Conservation (phyloP, 2,888 invertebrate species). For the Lasius platythorax region DNA sequence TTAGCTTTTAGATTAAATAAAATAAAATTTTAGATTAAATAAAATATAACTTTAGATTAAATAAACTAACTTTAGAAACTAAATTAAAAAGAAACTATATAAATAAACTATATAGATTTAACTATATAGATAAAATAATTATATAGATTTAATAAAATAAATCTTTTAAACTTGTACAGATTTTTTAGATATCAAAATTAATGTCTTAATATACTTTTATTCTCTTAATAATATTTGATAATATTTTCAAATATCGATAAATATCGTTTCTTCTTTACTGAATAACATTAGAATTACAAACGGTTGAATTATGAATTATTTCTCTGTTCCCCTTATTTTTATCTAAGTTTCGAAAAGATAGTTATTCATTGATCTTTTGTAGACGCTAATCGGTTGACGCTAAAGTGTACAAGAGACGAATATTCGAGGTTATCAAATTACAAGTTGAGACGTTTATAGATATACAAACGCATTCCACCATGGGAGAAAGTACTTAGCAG, state of each 20-base stretch:
- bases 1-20: background rate
- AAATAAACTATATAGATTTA: background rate
- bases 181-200: background rate
- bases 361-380: background rate
- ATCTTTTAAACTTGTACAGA: background rate
- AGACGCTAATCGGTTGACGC: background rate
- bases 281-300: background rate
- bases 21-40: background rate
- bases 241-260: background rate
- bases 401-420: conserved; percentile 1
- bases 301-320: background rate
- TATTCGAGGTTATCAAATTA: conserved; percentile 29
- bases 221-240: background rate
- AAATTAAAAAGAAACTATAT: background rate
- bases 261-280: background rate
- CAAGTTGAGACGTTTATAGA: conserved; percentile 18
- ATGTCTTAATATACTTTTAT: background rate
- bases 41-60: background rate
- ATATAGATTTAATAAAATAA: background rate
- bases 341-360: background rate
- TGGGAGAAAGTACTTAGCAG: conserved; percentile 32
- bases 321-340: background rate
- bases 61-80: background rate
- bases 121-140: background rate
- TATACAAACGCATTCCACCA: background rate